phyloP scores from a whole-genome alignment of 2,113 vertebrate species.

The Entelurus aequoreus region DNA sequence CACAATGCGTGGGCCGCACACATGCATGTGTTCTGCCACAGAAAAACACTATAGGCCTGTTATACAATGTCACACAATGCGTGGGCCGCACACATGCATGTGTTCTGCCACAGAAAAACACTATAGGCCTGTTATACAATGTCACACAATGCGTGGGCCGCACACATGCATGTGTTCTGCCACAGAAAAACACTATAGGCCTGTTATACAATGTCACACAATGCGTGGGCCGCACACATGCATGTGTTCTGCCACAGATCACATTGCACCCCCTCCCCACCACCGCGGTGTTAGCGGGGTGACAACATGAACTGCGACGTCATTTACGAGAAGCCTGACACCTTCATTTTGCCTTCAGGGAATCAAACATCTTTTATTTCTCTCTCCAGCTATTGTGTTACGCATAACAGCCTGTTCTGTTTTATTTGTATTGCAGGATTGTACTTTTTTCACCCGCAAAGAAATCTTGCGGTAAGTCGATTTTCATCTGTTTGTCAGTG shows the following conservation, averaged over 20 bases:
- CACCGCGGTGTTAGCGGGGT: constrained; percentile 2
- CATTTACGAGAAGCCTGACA: constrained; percentile 45
- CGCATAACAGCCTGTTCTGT: background rate
- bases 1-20: constrained; percentile 21
- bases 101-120: no score
- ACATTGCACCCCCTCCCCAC: constrained; percentile 34
- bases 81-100: no score
- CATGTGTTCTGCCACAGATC: no score
- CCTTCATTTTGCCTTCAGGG: constrained; percentile 7
- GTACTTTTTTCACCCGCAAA: constrained; percentile 95
- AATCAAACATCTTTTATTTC: background rate
- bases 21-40: constrained; percentile 26
- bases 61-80: no score
- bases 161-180: no score
- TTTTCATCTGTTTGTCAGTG: background rate
- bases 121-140: no score
- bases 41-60: constrained; percentile 36
- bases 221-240: no score
- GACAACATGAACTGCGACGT: constrained; percentile 37
- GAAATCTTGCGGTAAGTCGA: constrained; percentile 93
- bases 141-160: no score
- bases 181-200: no score
- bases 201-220: no score
- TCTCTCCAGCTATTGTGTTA: background rate
- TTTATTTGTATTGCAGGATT: constrained; percentile 80